phyloP scores from a whole-genome alignment of 2,888 invertebrate species.

The Drosophila anceps region DNA sequence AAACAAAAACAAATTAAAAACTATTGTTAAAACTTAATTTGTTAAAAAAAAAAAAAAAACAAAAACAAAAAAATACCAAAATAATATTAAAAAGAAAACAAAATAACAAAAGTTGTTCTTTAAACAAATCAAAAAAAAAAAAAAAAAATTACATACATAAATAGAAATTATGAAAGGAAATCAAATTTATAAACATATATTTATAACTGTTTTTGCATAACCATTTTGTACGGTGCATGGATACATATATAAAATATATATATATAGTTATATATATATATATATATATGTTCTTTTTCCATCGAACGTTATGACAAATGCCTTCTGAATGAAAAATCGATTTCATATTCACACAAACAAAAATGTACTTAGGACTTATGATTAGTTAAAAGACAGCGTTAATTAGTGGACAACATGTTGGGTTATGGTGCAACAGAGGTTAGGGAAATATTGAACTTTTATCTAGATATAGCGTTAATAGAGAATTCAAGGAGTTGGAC shows the following conservation, averaged over 20 bases:
- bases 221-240: conserved; percentile 32
- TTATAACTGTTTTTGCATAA: conserved; percentile 45
- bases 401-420: conserved; percentile 3
- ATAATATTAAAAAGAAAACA: conserved; percentile 19
- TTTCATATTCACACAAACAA: conserved; percentile 18
- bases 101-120: conserved; percentile 4
- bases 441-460: conserved; percentile 50
- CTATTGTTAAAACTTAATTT: conserved; percentile 61
- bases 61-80: conserved; percentile 5
- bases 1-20: conserved; percentile 42
- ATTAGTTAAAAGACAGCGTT: conserved; percentile 11
- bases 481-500: conserved; percentile 34
- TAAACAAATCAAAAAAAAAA: background rate
- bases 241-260: conserved; percentile 18
- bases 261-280: conserved; percentile 13
- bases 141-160: background rate
- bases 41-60: conserved; percentile 26
- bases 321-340: conserved; percentile 55
- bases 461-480: conserved; percentile 50
- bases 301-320: conserved; percentile 57
- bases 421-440: conserved; percentile 29
- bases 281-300: conserved; percentile 29
- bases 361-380: conserved; percentile 38
- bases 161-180: conserved; percentile 9
- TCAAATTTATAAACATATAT: conserved; percentile 36